phyloP scores from a whole-genome alignment of 2,888 invertebrate genomes.

The Xestia rhomboidea region DNA sequence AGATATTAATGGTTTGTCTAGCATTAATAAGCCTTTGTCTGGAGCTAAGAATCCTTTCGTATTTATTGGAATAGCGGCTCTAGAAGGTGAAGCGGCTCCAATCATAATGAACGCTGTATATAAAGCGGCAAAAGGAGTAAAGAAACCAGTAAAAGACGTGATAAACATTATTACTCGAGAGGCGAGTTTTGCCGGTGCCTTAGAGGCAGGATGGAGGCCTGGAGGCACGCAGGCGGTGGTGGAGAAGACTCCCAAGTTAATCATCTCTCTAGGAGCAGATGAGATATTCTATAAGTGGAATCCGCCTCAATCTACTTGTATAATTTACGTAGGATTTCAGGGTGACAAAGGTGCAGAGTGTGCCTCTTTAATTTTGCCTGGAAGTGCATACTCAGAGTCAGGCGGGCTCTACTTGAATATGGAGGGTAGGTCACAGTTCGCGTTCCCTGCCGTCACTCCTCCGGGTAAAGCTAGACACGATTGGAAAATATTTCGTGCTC shows the following conservation, averaged over 20 bases:
- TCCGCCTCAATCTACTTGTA: slow-evolving; percentile 94
- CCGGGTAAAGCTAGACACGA: slow-evolving; percentile 98
- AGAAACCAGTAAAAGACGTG: slow-evolving; percentile 83
- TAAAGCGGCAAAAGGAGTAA: slow-evolving; percentile 61
- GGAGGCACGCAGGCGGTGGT: slow-evolving; percentile 91
- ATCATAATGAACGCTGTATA: slow-evolving; percentile 72
- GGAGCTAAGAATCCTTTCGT: slow-evolving; percentile 81
- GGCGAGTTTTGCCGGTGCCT: slow-evolving; percentile 97
- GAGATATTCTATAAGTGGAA: slow-evolving; percentile 94
- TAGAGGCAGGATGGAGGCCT: slow-evolving; percentile 98
- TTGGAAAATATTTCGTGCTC: slow-evolving; percentile 97
- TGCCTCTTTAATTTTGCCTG: slow-evolving; percentile 97
- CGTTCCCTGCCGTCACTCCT: slow-evolving; percentile 95
- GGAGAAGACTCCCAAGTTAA: slow-evolving; percentile 92
- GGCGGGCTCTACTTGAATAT: slow-evolving; percentile 98
- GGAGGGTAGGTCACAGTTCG: slow-evolving; percentile 98
- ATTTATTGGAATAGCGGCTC: slow-evolving; percentile 81
- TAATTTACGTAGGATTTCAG: slow-evolving; percentile 98
- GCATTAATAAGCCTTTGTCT: slow-evolving; percentile 63
- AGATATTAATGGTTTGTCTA: slow-evolving; percentile 65
- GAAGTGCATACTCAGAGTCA: slow-evolving; percentile 99
- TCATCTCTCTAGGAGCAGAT: slow-evolving; percentile 98
- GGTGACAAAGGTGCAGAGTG: slow-evolving; percentile 97
- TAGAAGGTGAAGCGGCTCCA: slow-evolving; percentile 68
- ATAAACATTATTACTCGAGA: slow-evolving; percentile 97